These are phyloP conservation scores for Montifringilla adamsi DNA, from an alignment of 2,113 vertebrate genomes.

Conservation along the genomic window DNA sequence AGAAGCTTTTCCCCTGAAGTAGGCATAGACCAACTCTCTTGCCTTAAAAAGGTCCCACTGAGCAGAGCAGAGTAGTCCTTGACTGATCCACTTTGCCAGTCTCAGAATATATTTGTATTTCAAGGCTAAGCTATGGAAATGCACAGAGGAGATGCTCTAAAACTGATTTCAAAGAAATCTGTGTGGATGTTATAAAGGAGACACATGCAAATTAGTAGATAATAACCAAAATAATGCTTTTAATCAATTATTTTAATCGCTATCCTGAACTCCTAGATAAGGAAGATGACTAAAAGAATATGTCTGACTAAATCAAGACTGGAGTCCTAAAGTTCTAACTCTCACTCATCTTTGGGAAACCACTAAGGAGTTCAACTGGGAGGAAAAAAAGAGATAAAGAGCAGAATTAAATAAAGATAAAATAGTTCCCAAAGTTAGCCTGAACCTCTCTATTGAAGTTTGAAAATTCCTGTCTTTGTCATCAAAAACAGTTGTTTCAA, in stretches of 20 bases:
- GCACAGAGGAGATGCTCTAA: not conserved
- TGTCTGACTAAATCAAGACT: not conserved
- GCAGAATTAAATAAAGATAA: not conserved
- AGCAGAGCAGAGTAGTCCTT: not conserved
- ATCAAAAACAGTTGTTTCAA: not conserved
- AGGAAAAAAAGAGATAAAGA: not conserved
- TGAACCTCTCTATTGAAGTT: not conserved
- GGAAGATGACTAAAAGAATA: not conserved
- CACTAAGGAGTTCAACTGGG: not conserved
- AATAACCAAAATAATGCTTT: not conserved
- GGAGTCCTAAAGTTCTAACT: not conserved
- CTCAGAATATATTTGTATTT: not conserved
- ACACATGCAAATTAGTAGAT: not conserved
- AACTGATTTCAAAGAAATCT: not conserved
- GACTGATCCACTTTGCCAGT: not conserved
- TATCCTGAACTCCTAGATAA: not conserved
- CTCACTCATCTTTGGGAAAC: not conserved
- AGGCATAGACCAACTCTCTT: not conserved
- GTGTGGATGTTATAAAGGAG: not conserved
- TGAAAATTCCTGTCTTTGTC: not conserved
- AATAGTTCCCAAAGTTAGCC: not conserved
- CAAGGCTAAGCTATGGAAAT: not conserved
- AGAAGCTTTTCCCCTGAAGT: not conserved
- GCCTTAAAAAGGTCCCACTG: not conserved
- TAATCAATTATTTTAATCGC: not conserved